phyloP scores from a whole-genome alignment of 1,140 invertebrate genomes.

The Bombus waltoni region DNA sequence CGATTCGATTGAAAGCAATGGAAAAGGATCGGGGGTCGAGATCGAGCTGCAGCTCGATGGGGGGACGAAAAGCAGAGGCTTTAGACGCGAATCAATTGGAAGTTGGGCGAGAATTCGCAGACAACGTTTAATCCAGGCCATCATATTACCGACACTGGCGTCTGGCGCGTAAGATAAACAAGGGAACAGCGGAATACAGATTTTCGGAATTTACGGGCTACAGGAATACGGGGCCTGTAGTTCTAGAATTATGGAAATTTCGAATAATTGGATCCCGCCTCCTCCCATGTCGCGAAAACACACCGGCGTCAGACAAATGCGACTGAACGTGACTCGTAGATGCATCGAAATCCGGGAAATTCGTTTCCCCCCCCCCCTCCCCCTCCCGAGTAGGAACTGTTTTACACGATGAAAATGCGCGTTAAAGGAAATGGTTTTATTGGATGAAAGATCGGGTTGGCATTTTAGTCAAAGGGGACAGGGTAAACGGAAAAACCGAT shows the following conservation, averaged over 20 bases:
- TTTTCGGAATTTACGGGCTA: conserved; percentile 57
- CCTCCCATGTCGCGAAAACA: conserved; percentile 11
- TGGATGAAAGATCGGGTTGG: not conserved
- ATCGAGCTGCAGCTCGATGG: not conserved
- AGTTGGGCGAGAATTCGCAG: conserved; percentile 42
- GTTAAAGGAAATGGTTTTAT: not conserved
- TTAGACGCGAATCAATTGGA: conserved; percentile 11
- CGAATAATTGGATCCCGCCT: conserved; percentile 57
- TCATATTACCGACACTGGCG: conserved; percentile 36
- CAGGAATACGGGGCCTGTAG: conserved; percentile 49
- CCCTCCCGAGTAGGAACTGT: too few species aligned
- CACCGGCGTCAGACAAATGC: not conserved
- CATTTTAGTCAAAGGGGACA: not conserved
- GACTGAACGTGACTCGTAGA: not conserved
- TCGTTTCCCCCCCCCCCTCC: not conserved
- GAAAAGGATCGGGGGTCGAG: not conserved
- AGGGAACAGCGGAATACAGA: conserved; percentile 57
- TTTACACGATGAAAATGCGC: not conserved
- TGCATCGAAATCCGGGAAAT: not conserved
- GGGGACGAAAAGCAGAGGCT: not conserved
- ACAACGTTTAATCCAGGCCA: conserved; percentile 50
- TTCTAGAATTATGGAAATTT: conserved; percentile 63
- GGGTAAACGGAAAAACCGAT: not conserved
- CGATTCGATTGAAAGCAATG: not conserved
- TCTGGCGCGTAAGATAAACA: conserved; percentile 59